Conservation (phyloP, 2,888 invertebrate genomes). For the Loripinus fragilis region DNA sequence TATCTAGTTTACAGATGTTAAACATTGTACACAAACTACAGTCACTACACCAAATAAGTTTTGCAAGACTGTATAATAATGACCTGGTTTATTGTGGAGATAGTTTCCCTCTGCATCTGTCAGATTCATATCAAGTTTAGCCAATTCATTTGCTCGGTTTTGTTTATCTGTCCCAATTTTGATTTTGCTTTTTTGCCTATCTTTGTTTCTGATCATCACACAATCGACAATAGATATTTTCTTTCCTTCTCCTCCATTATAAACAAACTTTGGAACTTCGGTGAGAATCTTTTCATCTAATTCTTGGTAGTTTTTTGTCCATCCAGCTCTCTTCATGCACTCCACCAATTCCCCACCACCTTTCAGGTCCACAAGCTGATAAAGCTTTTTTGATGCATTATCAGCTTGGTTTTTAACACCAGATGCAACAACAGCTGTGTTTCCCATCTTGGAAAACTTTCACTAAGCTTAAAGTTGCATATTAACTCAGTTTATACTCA, state of each 20-base stretch:
- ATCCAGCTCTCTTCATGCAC: conserved; percentile 78
- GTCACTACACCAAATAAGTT: no score
- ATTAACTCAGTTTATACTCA: not conserved
- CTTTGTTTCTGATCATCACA: conserved; percentile 87
- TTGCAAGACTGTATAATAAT: no score
- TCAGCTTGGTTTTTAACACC: conserved; percentile 97
- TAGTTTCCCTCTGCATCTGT: conserved; percentile 70
- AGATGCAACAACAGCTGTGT: conserved; percentile 86
- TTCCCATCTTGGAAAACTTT: conserved; percentile 66
- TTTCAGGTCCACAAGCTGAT: conserved; percentile 95
- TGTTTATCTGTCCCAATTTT: conserved; percentile 67
- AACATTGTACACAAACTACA: no score
- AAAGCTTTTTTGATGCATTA: conserved; percentile 85
- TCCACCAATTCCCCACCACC: conserved; percentile 88
- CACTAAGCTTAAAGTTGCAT: not conserved
- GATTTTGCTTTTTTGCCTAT: conserved; percentile 62
- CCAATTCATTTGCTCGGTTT: conserved; percentile 68
- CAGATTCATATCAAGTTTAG: conserved; percentile 78
- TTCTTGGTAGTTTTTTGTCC: conserved; percentile 85
- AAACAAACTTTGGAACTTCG: conserved; percentile 92
- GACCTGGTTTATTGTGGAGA: conserved; percentile 71
- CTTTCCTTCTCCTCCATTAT: conserved; percentile 96
- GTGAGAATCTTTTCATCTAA: conserved; percentile 96
- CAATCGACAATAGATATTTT: conserved; percentile 95
- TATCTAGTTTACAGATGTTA: no score